Evolutionary conservation across 1,140 invertebrate genomes (phyloP).

Genomic region (Panagrolaimus sp.): DNA sequence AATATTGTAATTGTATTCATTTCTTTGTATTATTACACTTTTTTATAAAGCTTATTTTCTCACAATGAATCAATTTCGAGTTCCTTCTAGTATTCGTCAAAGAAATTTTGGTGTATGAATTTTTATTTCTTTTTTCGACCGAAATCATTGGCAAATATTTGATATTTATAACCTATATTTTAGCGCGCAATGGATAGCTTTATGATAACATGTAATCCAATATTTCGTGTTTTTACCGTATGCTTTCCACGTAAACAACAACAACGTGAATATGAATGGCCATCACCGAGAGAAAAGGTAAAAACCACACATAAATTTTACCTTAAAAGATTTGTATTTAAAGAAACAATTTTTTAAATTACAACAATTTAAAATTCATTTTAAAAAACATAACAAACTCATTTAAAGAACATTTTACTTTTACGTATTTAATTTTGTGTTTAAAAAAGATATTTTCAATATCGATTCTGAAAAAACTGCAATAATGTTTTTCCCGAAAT

Average conservation of each 20-base stretch:
- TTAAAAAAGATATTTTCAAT: no score
- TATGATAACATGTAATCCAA: slow-evolving; percentile 28
- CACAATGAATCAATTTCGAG: slow-evolving; percentile 7
- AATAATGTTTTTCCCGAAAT: background rate
- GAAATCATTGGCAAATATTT: no score
- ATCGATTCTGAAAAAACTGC: no score
- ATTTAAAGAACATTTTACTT: no score
- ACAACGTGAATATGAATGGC: slow-evolving; percentile 1
- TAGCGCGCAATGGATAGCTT: slow-evolving; percentile 18
- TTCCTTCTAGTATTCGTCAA: background rate
- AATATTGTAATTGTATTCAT: background rate
- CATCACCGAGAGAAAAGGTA: slow-evolving; percentile 18
- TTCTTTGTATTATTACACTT: background rate
- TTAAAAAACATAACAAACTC: no score
- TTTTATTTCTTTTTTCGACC: no score
- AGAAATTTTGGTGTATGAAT: no score
- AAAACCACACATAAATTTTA: no score
- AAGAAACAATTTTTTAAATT: no score
- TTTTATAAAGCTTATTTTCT: background rate
- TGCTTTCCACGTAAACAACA: slow-evolving; percentile 28
- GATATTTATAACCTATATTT: background rate
- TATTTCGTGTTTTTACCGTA: slow-evolving; percentile 29
- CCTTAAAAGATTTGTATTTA: slow-evolving; percentile 3
- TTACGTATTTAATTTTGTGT: background rate
- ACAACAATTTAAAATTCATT: no score